Conservation (phyloP, 2,113 vertebrate species). For the Plectropomus leopardus region DNA sequence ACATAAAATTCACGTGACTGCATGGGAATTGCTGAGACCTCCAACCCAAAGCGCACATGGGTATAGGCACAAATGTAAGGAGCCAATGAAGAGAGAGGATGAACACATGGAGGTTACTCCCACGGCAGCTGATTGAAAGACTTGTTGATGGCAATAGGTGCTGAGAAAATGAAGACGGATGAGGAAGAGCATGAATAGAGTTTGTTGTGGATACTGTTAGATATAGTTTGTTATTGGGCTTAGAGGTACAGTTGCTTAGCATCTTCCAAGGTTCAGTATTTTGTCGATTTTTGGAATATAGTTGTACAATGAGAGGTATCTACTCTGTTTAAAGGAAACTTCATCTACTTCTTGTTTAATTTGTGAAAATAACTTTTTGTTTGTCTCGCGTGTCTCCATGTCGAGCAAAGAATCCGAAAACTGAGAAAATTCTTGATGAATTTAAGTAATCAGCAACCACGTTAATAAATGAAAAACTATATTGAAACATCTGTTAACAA, state of each 20-base stretch:
- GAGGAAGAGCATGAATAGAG: not conserved
- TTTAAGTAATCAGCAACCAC: too few relatives aligned
- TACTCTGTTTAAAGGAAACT: too few relatives aligned
- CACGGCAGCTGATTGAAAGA: slow-evolving; percentile 1
- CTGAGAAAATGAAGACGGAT: not conserved
- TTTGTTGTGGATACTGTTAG: not conserved
- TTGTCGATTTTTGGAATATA: not conserved
- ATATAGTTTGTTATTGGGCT: not conserved
- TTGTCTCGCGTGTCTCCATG: too few relatives aligned
- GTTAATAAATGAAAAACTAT: too few relatives aligned
- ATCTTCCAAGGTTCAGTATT: not conserved
- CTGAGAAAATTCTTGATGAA: too few relatives aligned
- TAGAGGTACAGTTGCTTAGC: not conserved
- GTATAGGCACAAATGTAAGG: not conserved
- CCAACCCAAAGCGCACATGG: slow-evolving; percentile 1
- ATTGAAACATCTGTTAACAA: too few relatives aligned
- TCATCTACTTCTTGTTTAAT: too few relatives aligned
- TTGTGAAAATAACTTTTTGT: too few relatives aligned
- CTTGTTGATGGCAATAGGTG: not conserved
- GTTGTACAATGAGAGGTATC: not conserved
- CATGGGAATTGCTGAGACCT: not conserved
- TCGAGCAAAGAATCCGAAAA: too few relatives aligned
- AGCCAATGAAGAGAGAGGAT: slow-evolving; percentile 22
- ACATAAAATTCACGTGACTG: slow-evolving; percentile 50
- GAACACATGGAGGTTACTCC: not conserved